Base-by-base conservation (phyloP, 2,113 vertebrate genomes). In the Formicarius rufipectus region DNA sequence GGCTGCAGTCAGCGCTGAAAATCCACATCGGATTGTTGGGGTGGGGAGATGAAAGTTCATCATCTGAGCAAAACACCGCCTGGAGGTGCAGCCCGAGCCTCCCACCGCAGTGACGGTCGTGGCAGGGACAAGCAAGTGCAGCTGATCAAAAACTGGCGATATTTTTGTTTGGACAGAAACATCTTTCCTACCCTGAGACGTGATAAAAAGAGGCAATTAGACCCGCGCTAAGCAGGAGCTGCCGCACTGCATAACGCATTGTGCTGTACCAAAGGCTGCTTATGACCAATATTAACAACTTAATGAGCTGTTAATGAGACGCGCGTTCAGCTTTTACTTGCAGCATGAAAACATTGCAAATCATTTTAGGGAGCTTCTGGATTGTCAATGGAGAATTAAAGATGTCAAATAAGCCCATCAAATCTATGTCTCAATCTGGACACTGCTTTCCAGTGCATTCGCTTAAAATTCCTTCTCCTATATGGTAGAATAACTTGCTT, bases 241-340 rank as follows among this genome's bases (percentile, higher is more conserved):
- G 67, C 87, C 12, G 69, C 68, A 30, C 80, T 40, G 69, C 76
- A 85, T 89, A 94, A 96, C 95, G 91, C 85, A 85, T 89, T 35
- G 83, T 76, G 88, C 91, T 74, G 35, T 90, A 96, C 85, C 91
- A 91, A 96, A 90, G 87, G 81, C 94, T 96, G 95, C 96, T 97
- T 96, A 93, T 97, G 97, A 97, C 97, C 96, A 96, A 91, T 96
- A 97, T 97, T 97, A 97, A 97, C 95, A 97, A 96, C 93, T 97
- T 97, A 97, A 97, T 90, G 96, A 97, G 97, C 93, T 96, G 97
- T 93, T 97, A 97, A 97, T 96, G 96, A 97, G 96, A 92, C 90
- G 24, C 87, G 39, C 87, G 63, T 89, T 97, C 84, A 72, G 95
- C 96, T 96, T 95, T 95, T 83, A 93, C 95, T 93, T 96, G 95